These are phyloP conservation scores for Endomychus coccineus DNA, from an alignment of 2,888 invertebrate genomes.

Conservation along the genomic window DNA sequence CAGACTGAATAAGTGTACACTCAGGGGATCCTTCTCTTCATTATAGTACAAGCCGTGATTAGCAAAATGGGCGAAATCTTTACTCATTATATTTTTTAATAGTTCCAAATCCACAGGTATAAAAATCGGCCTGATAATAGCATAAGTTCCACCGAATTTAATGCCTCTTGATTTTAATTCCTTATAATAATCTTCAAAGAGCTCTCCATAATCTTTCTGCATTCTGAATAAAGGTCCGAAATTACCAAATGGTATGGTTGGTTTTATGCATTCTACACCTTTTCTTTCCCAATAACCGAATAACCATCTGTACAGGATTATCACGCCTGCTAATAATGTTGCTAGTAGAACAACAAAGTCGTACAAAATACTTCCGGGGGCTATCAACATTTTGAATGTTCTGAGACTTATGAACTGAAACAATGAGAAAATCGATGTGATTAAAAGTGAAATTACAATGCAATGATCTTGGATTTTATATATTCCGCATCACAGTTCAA, in stretches of 20 bases:
- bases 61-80: constrained; percentile 52
- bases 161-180: constrained; percentile 4
- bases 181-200: background rate
- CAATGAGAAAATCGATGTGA: no score
- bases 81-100: constrained; percentile 44
- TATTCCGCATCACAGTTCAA: no score
- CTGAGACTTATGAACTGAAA: no score
- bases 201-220: background rate
- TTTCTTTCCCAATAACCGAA: background rate
- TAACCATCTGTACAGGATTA: background rate
- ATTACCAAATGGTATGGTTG: constrained; percentile 1
- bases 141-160: constrained; percentile 14
- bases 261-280: background rate
- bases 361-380: background rate
- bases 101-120: constrained; percentile 11
- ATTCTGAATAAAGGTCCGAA: background rate
- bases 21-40: constrained; percentile 49
- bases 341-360: background rate
- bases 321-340: background rate
- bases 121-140: constrained; percentile 8
- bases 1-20: constrained; percentile 49
- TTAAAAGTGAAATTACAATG: no score
- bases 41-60: constrained; percentile 52
- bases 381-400: background rate
- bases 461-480: no score